Evolutionary conservation across 2,113 vertebrate genomes (phyloP), one percentile per base, ranked within the genome.

Genomic region (Ophiodon elongatus): DNA sequence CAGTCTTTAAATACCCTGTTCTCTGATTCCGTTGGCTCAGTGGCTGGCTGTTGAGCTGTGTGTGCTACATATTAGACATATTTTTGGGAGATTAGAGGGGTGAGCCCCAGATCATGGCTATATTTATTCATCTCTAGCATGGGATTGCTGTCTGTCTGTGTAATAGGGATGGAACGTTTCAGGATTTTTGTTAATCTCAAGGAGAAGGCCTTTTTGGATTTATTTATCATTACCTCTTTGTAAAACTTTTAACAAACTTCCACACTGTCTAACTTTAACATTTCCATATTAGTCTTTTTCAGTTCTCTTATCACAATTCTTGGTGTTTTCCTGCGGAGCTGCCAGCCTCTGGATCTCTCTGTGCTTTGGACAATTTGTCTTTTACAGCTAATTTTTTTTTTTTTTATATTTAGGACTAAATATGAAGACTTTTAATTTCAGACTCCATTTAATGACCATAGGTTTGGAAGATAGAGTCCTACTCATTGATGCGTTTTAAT

Each of bases 401-500:
- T 14, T 29, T 76, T 71, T 23, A 85, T 77, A 79, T 72, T 79
- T 47, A 73, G 60, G 41, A 73, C 80, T 65, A 66, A 83, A 80
- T 86, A 70, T 80, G 73, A 77, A 77, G 77, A 83, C 78, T 82
- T 82, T 87, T 81, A 76, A 82, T 90, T 88, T 85, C 47, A 86
- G 64, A 80, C 66, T 82, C 8, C 37, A 78, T 84, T 86, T 78
- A 78, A 84, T 79, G 79, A 59, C 80, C 76, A 73, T 79, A 84
- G 71, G 81, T 64, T n/a, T 73, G 65, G 21, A 62, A 84, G 88
- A 93, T 90, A 78, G 82, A 72, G 64, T 77, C 81, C 72, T 73
- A 71, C 25, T 77, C 70, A 88, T 76, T 85, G 83, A 91, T 89
- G 82, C 76, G 75, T 89, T 90, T 88, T 91, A 91, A 92, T 83